Conservation (phyloP, 2,113 vertebrate species). For the Bungarus multicinctus region DNA sequence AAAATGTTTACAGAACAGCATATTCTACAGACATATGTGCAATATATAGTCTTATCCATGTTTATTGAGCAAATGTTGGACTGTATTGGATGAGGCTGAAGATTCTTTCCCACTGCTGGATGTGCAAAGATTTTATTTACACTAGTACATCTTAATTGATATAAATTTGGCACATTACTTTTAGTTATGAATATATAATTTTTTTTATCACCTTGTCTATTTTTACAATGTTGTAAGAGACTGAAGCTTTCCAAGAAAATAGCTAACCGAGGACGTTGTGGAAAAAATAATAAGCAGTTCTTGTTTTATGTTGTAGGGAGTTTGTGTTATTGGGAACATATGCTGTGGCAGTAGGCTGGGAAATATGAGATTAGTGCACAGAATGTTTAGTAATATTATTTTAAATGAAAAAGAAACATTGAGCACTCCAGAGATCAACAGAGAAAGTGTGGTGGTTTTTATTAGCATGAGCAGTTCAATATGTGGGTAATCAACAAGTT, state of each 20-base stretch:
- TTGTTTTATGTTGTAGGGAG: constrained; percentile 4
- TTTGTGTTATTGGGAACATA: constrained; percentile 19
- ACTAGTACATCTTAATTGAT: background rate
- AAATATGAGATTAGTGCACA: background rate
- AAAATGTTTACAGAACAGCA: background rate
- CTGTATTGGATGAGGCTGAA: background rate
- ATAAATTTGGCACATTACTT: background rate
- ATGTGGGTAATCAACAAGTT: background rate
- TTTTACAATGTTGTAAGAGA: background rate
- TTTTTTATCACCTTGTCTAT: background rate
- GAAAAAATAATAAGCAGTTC: background rate
- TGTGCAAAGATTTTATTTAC: background rate
- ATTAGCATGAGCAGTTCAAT: background rate
- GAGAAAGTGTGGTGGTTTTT: background rate
- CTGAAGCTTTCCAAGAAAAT: background rate
- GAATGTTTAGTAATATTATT: constrained; percentile 17
- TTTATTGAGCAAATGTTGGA: background rate
- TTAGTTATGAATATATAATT: background rate
- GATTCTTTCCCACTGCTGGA: background rate
- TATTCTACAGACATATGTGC: background rate
- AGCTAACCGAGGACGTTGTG: background rate
- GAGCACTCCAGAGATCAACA: background rate
- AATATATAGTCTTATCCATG: background rate
- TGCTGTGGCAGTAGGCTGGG: constrained; percentile 9
- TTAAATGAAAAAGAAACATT: background rate